phyloP scores from a whole-genome alignment of 23 tunicate species.

The Phallusia fumigata region DNA sequence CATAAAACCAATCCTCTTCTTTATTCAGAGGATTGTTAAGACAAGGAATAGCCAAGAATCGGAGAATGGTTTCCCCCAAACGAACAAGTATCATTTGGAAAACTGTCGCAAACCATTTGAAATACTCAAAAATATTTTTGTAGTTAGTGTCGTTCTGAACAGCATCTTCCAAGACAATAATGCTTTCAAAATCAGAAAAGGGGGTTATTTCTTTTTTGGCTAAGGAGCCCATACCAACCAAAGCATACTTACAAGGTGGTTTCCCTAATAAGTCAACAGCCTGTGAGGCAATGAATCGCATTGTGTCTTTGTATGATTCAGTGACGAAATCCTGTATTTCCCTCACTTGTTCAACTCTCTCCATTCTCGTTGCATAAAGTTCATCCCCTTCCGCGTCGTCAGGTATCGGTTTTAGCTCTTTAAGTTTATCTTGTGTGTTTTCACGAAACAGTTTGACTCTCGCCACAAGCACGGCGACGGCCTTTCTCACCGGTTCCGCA shows the following conservation, averaged over 20 bases:
- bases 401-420: background rate
- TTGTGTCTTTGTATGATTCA: background rate
- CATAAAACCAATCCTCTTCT: no score
- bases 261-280: background rate
- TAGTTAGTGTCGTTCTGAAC: conserved; percentile 6
- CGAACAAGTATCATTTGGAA: conserved; percentile 23
- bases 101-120: conserved; percentile 31
- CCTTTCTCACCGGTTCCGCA: background rate
- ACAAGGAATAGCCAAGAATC: conserved; percentile 11
- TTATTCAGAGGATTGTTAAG: background rate
- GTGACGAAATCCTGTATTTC: background rate
- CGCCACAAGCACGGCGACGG: background rate
- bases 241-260: conserved; percentile 17
- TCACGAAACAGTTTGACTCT: background rate
- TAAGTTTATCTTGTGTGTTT: background rate
- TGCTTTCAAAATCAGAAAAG: conserved; percentile 42
- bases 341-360: background rate
- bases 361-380: background rate
- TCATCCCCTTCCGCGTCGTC: background rate
- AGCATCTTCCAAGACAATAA: conserved; percentile 31
- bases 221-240: conserved; percentile 32
- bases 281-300: conserved; percentile 12
- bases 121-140: conserved; percentile 24
- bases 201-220: conserved; percentile 26
- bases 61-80: conserved; percentile 38